phyloP scores from a whole-genome alignment of 2,113 vertebrate genomes.

The Pimephales promelas region DNA sequence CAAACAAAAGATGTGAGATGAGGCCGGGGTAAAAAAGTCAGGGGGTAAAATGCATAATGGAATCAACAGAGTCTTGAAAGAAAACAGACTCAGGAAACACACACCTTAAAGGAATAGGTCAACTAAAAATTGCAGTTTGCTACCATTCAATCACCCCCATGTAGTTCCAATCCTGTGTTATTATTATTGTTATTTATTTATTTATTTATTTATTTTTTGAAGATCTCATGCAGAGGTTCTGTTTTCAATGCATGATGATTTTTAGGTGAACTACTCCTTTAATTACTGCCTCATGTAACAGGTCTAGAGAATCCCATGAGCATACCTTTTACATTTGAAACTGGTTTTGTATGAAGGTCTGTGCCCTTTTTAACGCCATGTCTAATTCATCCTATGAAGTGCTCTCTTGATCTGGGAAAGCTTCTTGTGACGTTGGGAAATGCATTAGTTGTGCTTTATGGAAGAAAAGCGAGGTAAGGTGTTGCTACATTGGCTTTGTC shows the following conservation, averaged over 20 bases:
- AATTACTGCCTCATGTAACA: conserved; percentile 31
- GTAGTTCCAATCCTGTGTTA: not conserved
- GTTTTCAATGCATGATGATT: not conserved
- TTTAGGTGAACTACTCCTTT: not conserved
- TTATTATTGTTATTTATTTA: no score
- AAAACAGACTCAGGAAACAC: conserved; percentile 54
- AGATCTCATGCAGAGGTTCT: not conserved
- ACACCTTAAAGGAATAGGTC: conserved; percentile 64
- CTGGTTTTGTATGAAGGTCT: conserved; percentile 33
- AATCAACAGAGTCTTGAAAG: not conserved
- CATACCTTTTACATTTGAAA: conserved; percentile 37
- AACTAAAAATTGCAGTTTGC: conserved; percentile 36
- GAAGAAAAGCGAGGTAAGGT: conserved; percentile 10
- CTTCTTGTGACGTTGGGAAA: conserved; percentile 5
- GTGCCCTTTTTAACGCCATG: conserved; percentile 50
- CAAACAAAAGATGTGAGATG: conserved; percentile 17
- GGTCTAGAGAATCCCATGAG: conserved; percentile 53
- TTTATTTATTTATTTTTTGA: no score
- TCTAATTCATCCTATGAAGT: conserved; percentile 45
- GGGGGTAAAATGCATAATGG: conserved; percentile 15
- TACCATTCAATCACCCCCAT: not conserved
- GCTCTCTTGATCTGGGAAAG: conserved; percentile 46
- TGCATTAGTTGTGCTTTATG: conserved; percentile 38
- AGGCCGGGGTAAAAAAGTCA: not conserved
- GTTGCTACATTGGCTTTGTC: conserved; percentile 10